Evolutionary conservation across 2,797 vertebrate species (phyloP).

Genomic region (Anabacerthia variegaticeps): DNA sequence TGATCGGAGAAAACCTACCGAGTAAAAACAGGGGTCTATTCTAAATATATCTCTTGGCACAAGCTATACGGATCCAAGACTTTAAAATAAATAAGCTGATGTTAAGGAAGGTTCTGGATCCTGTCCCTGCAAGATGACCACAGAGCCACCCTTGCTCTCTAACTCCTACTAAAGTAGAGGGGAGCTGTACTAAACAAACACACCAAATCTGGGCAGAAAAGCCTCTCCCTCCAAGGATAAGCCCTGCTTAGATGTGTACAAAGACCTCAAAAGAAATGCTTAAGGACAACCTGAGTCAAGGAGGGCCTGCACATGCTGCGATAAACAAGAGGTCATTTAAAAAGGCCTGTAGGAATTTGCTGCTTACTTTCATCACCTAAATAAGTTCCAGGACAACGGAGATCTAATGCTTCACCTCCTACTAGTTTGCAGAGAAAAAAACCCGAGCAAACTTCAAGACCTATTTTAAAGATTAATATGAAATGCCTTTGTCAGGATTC

Average conservation of each 20-base stretch:
- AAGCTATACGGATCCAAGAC: slow-evolving; percentile 18
- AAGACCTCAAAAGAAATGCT: not conserved
- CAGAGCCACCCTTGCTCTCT: not conserved
- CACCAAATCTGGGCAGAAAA: not conserved
- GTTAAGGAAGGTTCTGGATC: not conserved
- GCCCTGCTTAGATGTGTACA: not conserved
- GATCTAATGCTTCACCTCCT: not conserved
- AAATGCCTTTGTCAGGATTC: not conserved
- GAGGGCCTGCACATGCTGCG: not conserved
- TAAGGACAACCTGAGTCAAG: not conserved
- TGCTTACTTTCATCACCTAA: not conserved
- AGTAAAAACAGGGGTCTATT: slow-evolving; percentile 77
- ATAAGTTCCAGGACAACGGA: not conserved
- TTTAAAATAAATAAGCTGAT: not conserved
- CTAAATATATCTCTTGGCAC: slow-evolving; percentile 78
- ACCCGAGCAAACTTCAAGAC: not conserved
- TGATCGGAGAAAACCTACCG: slow-evolving; percentile 97
- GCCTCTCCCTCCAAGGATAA: not conserved
- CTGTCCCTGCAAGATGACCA: not conserved
- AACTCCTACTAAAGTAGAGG: not conserved
- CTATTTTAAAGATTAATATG: not conserved
- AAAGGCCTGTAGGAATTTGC: not conserved
- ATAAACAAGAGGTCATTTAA: not conserved
- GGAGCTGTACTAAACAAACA: not conserved
- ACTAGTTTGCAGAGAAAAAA: not conserved